Evolutionary conservation across 2,113 vertebrate genomes (phyloP), one percentile per base, ranked within the genome.

Genomic region (Anseranas semipalmata): DNA sequence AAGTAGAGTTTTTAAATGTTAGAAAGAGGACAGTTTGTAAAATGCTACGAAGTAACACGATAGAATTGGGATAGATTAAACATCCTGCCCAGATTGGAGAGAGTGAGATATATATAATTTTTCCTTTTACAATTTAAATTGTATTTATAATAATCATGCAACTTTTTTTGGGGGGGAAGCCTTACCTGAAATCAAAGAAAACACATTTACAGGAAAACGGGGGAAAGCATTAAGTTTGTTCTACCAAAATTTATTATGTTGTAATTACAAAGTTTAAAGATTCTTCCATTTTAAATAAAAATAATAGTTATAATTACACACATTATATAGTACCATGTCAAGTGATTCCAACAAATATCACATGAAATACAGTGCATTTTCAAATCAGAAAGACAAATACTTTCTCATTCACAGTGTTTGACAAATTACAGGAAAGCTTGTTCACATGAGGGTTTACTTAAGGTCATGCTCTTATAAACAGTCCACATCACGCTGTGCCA

Each of bases 241-340:
- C 98, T 99, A 99, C 98, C 98, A 99, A 99, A 99, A 99, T 99
- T 98, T 98, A 98, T 98, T 99, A 99, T 97, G 98, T 97, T 98
- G 97, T 98, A 98, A 98, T 98, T 99, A 99, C 98, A 99, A 99
- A 99, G 98, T 97, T 98, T 98, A 98, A 98, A 98, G 98, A 98
- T 94, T 98, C 97, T 98, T 98, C 96, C 97, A 97, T 98, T 98
- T 99, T 98, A 99, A 99, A 98, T 98, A 98, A 98, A 98, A 98
- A 98, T 98, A 98, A 96, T 93, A 96, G 94, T 93, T 97, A 95
- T 97, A 97, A 97, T 98, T 98, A 98, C 97, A 96, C 96, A 98
- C 95, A 71, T 97, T 96, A 89, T 97, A 97, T 94, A 96, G 87
- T 98, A 98, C 94, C 96, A 97, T 96, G 96, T 95, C 96, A 95